phyloP scores from a whole-genome alignment of 1,140 invertebrate species.

The Lepidotrigona ventralis region DNA sequence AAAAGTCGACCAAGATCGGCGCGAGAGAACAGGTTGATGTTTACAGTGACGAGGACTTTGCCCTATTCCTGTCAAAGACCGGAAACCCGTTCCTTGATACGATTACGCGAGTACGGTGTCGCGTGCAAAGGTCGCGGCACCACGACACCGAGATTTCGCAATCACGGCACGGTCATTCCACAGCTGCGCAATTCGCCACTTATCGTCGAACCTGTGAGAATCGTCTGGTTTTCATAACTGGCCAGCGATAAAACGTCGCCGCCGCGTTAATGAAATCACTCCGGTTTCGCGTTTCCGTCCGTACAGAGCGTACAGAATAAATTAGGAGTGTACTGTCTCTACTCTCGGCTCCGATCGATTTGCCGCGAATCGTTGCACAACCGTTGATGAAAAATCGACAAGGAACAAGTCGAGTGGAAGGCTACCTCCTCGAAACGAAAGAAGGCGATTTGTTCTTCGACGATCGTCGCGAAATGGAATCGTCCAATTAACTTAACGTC shows the following conservation, averaged over 20 bases:
- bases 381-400: background rate
- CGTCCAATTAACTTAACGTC: constrained; percentile 1
- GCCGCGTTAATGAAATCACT: constrained; percentile 29
- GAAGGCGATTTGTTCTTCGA: too few species aligned
- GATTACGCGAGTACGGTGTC: constrained; percentile 48
- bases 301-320: constrained; percentile 18
- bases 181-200: constrained; percentile 10
- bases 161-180: constrained; percentile 12
- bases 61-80: constrained; percentile 35
- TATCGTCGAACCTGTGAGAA: constrained; percentile 30
- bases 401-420: background rate
- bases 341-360: constrained; percentile 11
- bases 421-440: background rate
- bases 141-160: constrained; percentile 51
- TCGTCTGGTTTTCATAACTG: constrained; percentile 50
- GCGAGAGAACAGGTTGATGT: background rate
- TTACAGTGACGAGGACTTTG: background rate
- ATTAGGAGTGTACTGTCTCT: too few species aligned
- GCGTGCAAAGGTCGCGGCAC: constrained; percentile 56
- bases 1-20: background rate
- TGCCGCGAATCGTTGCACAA: constrained; percentile 13
- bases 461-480: background rate
- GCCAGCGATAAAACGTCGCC: constrained; percentile 2
- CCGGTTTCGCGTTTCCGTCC: constrained; percentile 22
- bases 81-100: constrained; percentile 56